Conservation (phyloP, 2,797 vertebrate species). For the Anguilla anguilla region DNA sequence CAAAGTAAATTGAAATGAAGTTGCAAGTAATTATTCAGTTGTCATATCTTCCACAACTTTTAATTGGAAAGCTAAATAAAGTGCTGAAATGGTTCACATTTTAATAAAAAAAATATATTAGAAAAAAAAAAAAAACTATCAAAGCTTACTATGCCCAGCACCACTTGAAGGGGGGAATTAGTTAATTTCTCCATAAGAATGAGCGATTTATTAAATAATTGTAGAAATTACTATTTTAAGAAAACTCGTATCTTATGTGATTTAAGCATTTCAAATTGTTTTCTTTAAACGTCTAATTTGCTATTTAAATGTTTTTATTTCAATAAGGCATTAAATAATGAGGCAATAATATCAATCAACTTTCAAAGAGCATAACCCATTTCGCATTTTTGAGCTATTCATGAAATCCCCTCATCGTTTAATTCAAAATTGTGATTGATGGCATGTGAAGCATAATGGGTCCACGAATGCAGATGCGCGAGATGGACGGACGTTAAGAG, state of each 20-base stretch:
- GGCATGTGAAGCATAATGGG: not conserved
- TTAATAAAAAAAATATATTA: not conserved
- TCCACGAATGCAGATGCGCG: conserved; percentile 2
- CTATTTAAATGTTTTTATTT: not conserved
- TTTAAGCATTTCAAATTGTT: not conserved
- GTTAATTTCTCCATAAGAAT: not conserved
- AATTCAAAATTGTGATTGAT: conserved; percentile 10
- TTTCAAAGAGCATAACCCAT: not conserved
- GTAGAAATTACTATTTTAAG: not conserved
- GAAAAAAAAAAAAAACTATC: not conserved
- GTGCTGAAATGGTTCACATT: not conserved
- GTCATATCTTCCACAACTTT: not conserved
- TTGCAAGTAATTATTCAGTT: not conserved
- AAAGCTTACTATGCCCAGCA: not conserved
- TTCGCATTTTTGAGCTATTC: not conserved
- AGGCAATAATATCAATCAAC: not conserved
- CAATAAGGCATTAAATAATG: not conserved
- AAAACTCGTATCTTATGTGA: not conserved
- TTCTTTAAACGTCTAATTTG: not conserved
- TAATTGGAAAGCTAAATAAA: not conserved
- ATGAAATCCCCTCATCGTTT: conserved; percentile 5
- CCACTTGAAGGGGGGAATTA: not conserved
- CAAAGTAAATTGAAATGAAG: not conserved
- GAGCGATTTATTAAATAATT: not conserved
- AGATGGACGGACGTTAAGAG: conserved; percentile 51